Evolutionary conservation across 2,797 vertebrate species (phyloP).

Genomic region (Myotis findleyi): DNA sequence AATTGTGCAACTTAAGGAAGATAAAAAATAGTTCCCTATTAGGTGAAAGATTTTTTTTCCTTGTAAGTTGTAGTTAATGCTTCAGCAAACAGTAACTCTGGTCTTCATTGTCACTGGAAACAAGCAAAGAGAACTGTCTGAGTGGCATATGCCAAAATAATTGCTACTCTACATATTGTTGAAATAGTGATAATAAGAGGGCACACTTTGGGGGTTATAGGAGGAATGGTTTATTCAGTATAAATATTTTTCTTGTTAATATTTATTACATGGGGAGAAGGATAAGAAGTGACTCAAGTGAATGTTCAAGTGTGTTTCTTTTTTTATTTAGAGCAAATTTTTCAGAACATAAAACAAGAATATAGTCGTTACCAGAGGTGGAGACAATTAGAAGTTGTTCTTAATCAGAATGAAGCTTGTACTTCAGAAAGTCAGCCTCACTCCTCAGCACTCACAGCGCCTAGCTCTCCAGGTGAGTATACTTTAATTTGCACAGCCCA

Average conservation of each 20-base stretch:
- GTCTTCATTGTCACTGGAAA: conserved; percentile 11
- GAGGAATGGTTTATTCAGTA: not conserved
- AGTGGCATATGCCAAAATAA: conserved; percentile 30
- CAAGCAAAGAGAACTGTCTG: not conserved
- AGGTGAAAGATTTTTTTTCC: not conserved
- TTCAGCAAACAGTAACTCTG: conserved; percentile 6
- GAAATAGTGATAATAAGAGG: not conserved
- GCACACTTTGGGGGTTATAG: not conserved
- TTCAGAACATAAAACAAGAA: conserved; percentile 96
- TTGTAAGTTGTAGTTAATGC: not conserved
- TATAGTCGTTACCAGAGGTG: conserved; percentile 95
- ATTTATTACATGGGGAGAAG: not conserved
- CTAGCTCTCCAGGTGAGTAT: conserved; percentile 92
- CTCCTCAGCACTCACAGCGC: conserved; percentile 90
- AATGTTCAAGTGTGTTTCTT: conserved; percentile 60
- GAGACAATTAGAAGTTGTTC: conserved; percentile 94
- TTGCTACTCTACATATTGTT: not conserved
- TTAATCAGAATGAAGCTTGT: conserved; percentile 92
- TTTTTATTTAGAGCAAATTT: conserved; percentile 93
- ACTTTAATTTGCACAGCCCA: not conserved
- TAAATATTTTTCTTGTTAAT: conserved; percentile 34
- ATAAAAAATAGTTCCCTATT: not conserved
- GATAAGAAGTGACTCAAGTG: conserved; percentile 52
- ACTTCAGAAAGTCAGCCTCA: conserved; percentile 90
- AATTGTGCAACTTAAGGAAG: conserved; percentile 46